Conservation (phyloP, 1,140 invertebrate genomes). For the Neuroterus valhalla region DNA sequence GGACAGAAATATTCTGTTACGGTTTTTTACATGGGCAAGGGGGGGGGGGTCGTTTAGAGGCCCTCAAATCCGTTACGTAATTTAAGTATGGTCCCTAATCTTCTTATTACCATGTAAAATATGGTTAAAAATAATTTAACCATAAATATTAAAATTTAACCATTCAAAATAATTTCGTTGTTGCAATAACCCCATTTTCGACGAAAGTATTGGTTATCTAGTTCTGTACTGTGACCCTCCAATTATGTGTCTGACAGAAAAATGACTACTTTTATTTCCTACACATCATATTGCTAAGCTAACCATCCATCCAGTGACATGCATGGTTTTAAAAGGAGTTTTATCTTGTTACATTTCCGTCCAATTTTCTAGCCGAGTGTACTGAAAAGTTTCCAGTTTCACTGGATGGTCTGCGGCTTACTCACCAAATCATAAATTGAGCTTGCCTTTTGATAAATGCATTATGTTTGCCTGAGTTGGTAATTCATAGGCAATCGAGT, state of each 20-base stretch:
- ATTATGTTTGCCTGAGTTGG: constrained; percentile 1
- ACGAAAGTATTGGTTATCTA: too few species aligned
- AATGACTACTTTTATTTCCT: constrained; percentile 43
- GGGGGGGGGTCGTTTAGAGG: too few species aligned
- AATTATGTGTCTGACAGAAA: not conserved
- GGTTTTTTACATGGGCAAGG: too few species aligned
- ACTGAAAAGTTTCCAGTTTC: not conserved
- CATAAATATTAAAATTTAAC: too few species aligned
- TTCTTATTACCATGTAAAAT: too few species aligned
- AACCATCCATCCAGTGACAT: constrained; percentile 9
- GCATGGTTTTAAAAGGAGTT: not conserved
- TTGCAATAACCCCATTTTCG: too few species aligned
- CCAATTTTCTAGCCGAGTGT: not conserved
- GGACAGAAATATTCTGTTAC: too few species aligned
- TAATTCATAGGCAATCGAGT: not conserved
- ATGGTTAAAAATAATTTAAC: too few species aligned
- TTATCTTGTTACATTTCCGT: not conserved
- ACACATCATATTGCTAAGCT: constrained; percentile 26
- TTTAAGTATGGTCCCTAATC: too few species aligned
- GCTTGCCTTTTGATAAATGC: constrained; percentile 49
- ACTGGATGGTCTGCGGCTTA: constrained; percentile 40
- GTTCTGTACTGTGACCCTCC: too few species aligned
- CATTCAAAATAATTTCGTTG: too few species aligned
- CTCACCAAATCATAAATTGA: constrained; percentile 44
- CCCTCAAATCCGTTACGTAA: too few species aligned